phyloP scores from a whole-genome alignment of 2,113 vertebrate genomes.

The Rousettus leschenaultii region DNA sequence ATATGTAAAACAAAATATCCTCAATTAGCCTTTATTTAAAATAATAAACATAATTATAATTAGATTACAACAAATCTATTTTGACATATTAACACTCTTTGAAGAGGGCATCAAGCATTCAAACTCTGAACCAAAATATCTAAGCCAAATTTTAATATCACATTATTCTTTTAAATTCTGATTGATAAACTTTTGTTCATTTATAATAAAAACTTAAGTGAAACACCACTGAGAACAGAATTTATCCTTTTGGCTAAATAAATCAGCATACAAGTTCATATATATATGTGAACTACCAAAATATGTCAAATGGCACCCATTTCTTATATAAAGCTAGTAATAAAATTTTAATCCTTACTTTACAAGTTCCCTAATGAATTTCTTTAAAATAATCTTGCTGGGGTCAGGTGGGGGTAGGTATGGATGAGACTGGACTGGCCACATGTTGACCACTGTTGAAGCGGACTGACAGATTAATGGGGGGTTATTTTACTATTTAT shows the following conservation, averaged over 20 bases:
- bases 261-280: neutral
- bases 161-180: neutral
- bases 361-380: neutral
- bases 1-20: neutral
- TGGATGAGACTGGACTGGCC: neutral
- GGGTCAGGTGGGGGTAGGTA: neutral
- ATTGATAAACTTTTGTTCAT: neutral
- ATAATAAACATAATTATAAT: slow-evolving; percentile 10
- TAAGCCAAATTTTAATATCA: neutral
- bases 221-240: neutral
- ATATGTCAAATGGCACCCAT: neutral
- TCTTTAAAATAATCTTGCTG: neutral
- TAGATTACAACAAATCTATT: neutral
- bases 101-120: neutral
- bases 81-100: neutral
- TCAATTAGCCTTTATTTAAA: neutral
- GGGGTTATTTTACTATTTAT: neutral
- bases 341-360: neutral
- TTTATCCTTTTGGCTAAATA: neutral
- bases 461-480: neutral
- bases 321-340: neutral
- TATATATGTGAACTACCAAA: neutral
- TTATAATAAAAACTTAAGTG: neutral
- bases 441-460: neutral
- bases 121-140: neutral